A percentile compares a stretch with the other conserved stretches of the same genome.
Evolutionary conservation across 2,797 vertebrate species (phyloP).

Genomic region (Emys orbicularis): DNA sequence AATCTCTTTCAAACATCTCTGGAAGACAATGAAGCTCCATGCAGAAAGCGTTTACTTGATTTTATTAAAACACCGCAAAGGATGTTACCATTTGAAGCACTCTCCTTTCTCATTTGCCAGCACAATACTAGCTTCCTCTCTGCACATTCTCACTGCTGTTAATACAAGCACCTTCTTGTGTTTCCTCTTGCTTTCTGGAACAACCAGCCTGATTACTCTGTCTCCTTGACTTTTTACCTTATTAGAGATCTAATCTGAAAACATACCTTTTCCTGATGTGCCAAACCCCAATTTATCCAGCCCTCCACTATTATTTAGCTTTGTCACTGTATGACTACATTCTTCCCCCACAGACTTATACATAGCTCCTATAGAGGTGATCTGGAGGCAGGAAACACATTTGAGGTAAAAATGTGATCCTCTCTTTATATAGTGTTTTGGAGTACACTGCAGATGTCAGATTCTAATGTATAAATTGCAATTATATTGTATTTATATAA

Average conservation of each 20-base stretch:
- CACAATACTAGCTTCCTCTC: slow-evolving; percentile 2
- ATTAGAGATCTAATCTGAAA: neutral
- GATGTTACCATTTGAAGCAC: slow-evolving; percentile 33
- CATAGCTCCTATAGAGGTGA: neutral
- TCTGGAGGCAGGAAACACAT: neutral
- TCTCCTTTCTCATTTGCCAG: neutral
- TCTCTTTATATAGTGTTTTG: neutral
- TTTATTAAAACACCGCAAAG: slow-evolving; percentile 56
- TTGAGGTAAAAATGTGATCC: neutral
- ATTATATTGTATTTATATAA: neutral
- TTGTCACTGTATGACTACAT: neutral
- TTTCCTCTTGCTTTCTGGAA: neutral
- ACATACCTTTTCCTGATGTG: neutral
- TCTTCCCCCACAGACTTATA: neutral
- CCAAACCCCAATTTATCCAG: neutral
- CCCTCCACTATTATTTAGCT: neutral
- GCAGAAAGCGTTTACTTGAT: slow-evolving; percentile 26
- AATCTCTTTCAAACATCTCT: slow-evolving; percentile 50
- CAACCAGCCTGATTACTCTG: neutral
- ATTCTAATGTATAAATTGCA: neutral
- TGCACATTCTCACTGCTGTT: neutral
- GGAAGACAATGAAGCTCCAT: slow-evolving; percentile 30
- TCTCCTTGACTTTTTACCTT: neutral
- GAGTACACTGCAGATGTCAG: neutral
- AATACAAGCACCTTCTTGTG: neutral